A percentile compares a stretch with the other conserved stretches of the same genome.
These are phyloP conservation scores for Staurois parvus DNA, from an alignment of 2,797 vertebrate species.

Conservation along the genomic window DNA sequence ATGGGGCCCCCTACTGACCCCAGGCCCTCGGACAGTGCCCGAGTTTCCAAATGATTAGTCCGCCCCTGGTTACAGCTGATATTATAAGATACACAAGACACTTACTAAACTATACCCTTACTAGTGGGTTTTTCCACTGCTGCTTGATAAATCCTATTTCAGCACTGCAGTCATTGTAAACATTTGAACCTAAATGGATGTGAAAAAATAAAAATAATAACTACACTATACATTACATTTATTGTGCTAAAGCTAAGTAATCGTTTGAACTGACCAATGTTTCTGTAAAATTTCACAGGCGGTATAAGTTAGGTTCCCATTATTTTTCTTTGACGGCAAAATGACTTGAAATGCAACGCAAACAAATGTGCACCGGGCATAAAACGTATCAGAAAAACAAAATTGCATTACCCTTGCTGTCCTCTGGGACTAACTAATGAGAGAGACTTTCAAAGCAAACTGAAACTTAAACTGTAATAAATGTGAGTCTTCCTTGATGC, in stretches of 20 bases:
- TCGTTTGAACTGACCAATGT: background rate
- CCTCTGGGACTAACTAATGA: conserved; percentile 42
- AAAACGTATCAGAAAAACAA: conserved; percentile 33
- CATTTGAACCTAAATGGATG: background rate
- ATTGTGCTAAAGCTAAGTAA: background rate
- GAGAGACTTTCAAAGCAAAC: conserved; percentile 46
- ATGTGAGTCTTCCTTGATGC: conserved; percentile 30
- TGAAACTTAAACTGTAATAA: conserved; percentile 49
- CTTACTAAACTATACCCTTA: no score
- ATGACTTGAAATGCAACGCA: conserved; percentile 23
- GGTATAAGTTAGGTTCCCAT: background rate
- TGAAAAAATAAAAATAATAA: background rate
- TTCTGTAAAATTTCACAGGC: background rate
- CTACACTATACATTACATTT: background rate
- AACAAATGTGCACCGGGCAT: conserved; percentile 18
- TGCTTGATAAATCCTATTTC: background rate
- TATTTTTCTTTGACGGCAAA: conserved; percentile 19
- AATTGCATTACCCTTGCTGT: conserved; percentile 32
- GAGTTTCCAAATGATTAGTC: no score
- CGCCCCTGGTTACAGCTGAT: no score
- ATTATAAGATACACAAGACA: no score
- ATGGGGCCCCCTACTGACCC: no score
- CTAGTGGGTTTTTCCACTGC: no score
- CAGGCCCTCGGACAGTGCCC: no score
- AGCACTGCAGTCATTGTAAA: background rate